Conservation (phyloP, 2,888 invertebrate species). For the Deilephila porcellus region DNA sequence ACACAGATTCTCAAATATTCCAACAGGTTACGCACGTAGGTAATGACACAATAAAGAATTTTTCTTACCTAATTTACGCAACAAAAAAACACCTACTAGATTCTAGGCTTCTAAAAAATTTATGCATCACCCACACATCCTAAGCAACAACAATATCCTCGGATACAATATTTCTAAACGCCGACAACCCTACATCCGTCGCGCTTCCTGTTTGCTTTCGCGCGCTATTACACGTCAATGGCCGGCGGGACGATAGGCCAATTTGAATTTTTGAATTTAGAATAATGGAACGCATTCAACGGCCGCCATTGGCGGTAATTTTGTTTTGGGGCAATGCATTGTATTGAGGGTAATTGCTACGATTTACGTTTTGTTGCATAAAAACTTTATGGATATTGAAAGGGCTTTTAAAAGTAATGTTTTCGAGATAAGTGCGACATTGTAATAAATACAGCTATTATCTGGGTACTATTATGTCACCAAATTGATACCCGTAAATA, state of each 20-base stretch:
- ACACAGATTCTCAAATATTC: too few relatives aligned
- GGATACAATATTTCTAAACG: slow-evolving; percentile 1
- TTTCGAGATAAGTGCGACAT: background rate
- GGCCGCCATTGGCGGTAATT: slow-evolving; percentile 68
- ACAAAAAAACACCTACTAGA: too few relatives aligned
- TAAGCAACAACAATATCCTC: background rate
- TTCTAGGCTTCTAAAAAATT: background rate
- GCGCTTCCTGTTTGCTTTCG: slow-evolving; percentile 83
- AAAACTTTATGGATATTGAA: slow-evolving; percentile 5
- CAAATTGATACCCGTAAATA: background rate
- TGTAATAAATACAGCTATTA: slow-evolving; percentile 10
- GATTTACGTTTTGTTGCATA: slow-evolving; percentile 35
- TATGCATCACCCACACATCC: background rate
- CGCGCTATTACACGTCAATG: slow-evolving; percentile 84
- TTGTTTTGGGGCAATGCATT: slow-evolving; percentile 57
- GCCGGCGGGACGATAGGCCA: slow-evolving; percentile 77
- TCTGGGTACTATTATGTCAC: background rate
- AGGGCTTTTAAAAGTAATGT: background rate
- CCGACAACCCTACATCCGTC: slow-evolving; percentile 28
- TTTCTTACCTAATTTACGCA: too few relatives aligned
- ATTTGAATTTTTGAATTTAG: slow-evolving; percentile 81
- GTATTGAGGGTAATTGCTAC: slow-evolving; percentile 24
- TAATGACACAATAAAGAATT: too few relatives aligned
- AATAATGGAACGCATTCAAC: slow-evolving; percentile 74
- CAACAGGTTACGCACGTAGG: too few relatives aligned